A percentile compares a stretch with the other conserved stretches of the same genome.
Evolutionary conservation across 2,888 invertebrate genomes (phyloP).

Genomic region (Protodeltote pygarga): DNA sequence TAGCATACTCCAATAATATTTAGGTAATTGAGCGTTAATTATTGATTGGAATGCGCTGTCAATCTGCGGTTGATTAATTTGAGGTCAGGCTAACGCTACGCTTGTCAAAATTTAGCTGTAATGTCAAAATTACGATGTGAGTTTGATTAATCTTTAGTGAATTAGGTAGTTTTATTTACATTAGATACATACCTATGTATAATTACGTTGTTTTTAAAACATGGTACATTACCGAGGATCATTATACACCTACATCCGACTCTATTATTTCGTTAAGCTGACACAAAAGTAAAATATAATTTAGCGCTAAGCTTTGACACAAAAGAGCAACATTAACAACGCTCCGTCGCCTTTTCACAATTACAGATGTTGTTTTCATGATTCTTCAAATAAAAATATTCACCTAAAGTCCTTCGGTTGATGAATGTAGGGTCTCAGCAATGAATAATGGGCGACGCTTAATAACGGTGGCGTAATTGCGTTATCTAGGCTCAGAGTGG

Average conservation of each 20-base stretch:
- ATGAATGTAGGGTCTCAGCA: conserved; percentile 70
- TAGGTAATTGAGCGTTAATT: conserved; percentile 51
- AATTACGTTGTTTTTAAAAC: too few species aligned
- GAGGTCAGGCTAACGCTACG: conserved; percentile 39
- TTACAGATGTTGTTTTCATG: conserved; percentile 52
- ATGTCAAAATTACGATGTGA: conserved; percentile 18
- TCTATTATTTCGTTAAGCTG: neutral
- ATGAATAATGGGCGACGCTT: conserved; percentile 81
- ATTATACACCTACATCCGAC: too few species aligned
- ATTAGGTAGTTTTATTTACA: conserved; percentile 20
- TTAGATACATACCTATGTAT: conserved; percentile 2
- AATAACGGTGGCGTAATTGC: conserved; percentile 81
- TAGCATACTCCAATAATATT: conserved; percentile 45
- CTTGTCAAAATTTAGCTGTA: conserved; percentile 26
- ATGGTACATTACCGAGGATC: too few species aligned
- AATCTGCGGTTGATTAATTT: conserved; percentile 57
- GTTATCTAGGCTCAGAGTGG: conserved; percentile 77
- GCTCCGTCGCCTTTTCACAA: conserved; percentile 34
- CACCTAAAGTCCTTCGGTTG: conserved; percentile 47
- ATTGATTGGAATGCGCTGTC: conserved; percentile 52
- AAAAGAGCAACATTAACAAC: conserved; percentile 38
- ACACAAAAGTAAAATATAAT: conserved; percentile 16
- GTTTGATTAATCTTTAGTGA: conserved; percentile 28
- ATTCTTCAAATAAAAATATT: conserved; percentile 54
- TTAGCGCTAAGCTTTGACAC: conserved; percentile 16